Base-by-base conservation (phyloP, 2,797 vertebrate species). In the Threskiornis aethiopicus region DNA sequence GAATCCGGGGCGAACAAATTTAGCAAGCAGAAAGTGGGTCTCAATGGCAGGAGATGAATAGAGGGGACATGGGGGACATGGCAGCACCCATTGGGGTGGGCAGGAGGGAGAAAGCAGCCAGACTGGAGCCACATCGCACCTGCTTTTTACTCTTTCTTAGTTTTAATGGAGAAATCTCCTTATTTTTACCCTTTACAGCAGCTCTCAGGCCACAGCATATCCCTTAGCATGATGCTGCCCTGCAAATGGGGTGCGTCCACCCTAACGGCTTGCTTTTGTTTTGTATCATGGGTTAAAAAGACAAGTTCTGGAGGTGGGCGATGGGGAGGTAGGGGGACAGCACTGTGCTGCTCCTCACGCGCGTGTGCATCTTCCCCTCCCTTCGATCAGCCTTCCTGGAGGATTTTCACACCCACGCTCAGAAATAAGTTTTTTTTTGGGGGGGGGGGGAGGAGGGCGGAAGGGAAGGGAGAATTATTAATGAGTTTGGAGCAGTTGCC, bases 401-500 rank as follows among this genome's bases (percentile, higher is more conserved):
- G 95, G 84, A 69, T 96, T 95, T 96, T 77, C 93, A 81, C 95
- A 84, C 96, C 95, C 95, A 94, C 70, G 3, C 87, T 75, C 46
- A 55, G 66, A 86, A 97, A 92, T 69, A 87, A 96, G 76, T 26
- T 31, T 57, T 22, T 33, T 44, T 39, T 39, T 52, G 16, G 9
- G 24, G 5, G 22, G 25, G 2, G 42, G 26, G 35, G 11, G 35
- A 25, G 21, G 3, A 21, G 12, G 5, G 2, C 6, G 29, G 10
- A 2, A 16, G 28, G 26, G 46, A 57, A 87, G 42, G 70, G 72
- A 76, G 93, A 88, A 95, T 96, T 97, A 97, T 98, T 98, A 98
- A 98, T 98, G 97, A 98, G 97, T 96, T 98, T 98, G 97, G 98
- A 83, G 93, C 67, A 0, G 98, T 98, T 98, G 97, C 98, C 96